Percentiles rank a stretch among this genome's conserved stretches.
Evolutionary conservation across 2,888 invertebrate species (phyloP).

Genomic region (Hipparchia semele): DNA sequence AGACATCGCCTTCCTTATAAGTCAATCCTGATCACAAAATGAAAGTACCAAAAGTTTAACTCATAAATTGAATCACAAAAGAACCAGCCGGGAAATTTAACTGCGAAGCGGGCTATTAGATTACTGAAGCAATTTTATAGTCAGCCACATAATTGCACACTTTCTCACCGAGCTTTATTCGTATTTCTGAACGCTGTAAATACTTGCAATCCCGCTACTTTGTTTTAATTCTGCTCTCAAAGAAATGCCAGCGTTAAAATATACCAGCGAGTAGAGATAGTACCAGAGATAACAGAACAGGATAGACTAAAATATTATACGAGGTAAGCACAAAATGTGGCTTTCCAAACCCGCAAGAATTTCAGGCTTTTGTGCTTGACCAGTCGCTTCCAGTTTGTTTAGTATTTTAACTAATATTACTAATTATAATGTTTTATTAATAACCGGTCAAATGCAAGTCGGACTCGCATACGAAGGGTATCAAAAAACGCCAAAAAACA

Average conservation of each 20-base stretch:
- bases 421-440: too few species aligned
- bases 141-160: slow-evolving; percentile 22
- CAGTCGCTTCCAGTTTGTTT: not conserved
- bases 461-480: too few species aligned
- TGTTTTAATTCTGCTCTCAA: slow-evolving; percentile 28
- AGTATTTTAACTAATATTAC: too few species aligned
- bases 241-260: slow-evolving; percentile 31
- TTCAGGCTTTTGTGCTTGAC: not conserved
- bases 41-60: not conserved
- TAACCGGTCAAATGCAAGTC: too few species aligned
- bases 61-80: not conserved
- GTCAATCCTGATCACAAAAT: too few species aligned
- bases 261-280: not conserved
- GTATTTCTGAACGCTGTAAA: slow-evolving; percentile 14
- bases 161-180: slow-evolving; percentile 13
- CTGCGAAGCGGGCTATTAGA: slow-evolving; percentile 26
- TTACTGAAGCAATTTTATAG: slow-evolving; percentile 28
- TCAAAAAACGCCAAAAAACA: too few species aligned
- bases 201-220: slow-evolving; percentile 15
- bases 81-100: slow-evolving; percentile 20
- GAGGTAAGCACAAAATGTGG: not conserved
- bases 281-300: too few species aligned
- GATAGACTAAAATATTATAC: too few species aligned
- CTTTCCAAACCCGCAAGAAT: not conserved
- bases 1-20: too few species aligned